Base-by-base conservation (phyloP, 2,797 vertebrate species). In the Falco naumanni region DNA sequence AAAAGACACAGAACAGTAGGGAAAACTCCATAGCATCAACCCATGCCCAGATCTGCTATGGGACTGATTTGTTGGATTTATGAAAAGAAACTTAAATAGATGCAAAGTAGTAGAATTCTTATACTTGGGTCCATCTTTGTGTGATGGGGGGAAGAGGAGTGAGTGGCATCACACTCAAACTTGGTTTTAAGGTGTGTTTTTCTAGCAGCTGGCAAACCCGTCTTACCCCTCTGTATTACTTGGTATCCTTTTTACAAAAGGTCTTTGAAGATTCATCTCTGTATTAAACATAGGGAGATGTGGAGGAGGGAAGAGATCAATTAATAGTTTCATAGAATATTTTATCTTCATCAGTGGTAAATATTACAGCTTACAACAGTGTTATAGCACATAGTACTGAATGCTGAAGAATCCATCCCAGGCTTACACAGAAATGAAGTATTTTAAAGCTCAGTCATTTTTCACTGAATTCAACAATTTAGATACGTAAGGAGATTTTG, bases 181-280 rank as follows among this genome's bases (percentile, higher is more conserved):
- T 81, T 83, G 61, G 69, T 93, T 87, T 90, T 93, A 68, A 59
- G 56, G 64, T 92, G 6, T 33, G 28, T 94, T 96, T 96, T 95
- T 92, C 96, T 95, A 87, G 86, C 91, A 95, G 90, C 92, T 93
- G 85, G 83, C 94, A 92, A 89, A 83, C 14, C 9, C 92, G 84
- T 93, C 96, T 97, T 93, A 79, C 84, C 56, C 63, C 66, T 97
- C 87, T 95, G 56, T 88, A 82, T 93, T 94, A 68, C 54, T 57
- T n/a, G 7, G 4, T 95, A 85, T 77, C 89, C 84, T 96, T 97
- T 75, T 92, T 96, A 87, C 25, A 85, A 97, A 97, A 95, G 81
- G 63, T 84, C 87, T 96, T 63, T 56, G 86, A 95, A 97, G 81
- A 94, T 95, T 95, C 74, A 24, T 87, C 53, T 96, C 89, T 61